A percentile compares a stretch with the other conserved stretches of the same genome.
phyloP scores from a whole-genome alignment of 2,797 vertebrate genomes.

The Spheniscus humboldti region DNA sequence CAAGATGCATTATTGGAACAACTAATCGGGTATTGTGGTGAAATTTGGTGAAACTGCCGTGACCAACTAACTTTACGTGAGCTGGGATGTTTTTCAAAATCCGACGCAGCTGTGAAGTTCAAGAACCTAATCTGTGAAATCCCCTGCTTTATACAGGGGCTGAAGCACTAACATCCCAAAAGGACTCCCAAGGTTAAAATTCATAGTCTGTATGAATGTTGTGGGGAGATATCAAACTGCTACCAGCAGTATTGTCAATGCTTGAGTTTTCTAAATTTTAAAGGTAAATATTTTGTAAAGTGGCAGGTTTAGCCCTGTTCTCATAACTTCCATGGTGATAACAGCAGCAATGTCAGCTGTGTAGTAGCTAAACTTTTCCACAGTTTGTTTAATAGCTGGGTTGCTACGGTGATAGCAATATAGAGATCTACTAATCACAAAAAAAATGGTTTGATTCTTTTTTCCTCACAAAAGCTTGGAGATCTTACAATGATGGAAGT shows the following conservation, averaged over 20 bases:
- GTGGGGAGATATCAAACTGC: background rate
- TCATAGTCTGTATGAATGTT: background rate
- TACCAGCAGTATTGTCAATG: background rate
- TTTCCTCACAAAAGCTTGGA: constrained; percentile 84
- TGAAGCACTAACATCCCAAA: background rate
- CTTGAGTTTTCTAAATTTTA: background rate
- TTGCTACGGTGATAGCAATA: background rate
- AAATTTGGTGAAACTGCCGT: background rate
- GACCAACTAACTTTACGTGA: background rate
- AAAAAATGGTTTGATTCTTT: constrained; percentile 40
- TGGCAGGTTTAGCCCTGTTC: background rate
- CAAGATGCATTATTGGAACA: background rate
- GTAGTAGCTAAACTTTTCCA: background rate
- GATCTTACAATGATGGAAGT: constrained; percentile 84
- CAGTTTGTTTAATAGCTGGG: background rate
- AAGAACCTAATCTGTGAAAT: background rate
- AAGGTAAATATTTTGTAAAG: background rate
- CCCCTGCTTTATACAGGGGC: background rate
- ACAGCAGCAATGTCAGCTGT: background rate
- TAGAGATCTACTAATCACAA: background rate
- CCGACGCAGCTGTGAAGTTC: background rate
- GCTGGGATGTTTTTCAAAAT: background rate
- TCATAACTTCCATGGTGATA: background rate
- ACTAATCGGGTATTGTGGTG: background rate
- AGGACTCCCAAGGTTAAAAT: background rate